Conservation (phyloP, 1,140 invertebrate species). For the Elysia chlorotica region DNA sequence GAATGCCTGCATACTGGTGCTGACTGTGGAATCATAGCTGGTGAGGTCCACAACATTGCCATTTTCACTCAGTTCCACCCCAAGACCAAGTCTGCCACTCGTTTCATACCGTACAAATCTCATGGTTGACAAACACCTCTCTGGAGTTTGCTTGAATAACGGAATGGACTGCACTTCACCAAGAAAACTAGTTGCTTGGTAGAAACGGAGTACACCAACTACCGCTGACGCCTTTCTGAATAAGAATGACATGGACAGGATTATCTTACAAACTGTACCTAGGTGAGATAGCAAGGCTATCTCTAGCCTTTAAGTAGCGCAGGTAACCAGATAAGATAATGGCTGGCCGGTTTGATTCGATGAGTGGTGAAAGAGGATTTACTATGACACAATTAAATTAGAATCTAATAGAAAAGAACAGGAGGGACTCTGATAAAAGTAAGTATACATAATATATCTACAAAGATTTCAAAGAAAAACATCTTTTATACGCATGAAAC, state of each 20-base stretch:
- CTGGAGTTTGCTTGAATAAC: too few relatives aligned
- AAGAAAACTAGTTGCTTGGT: not conserved
- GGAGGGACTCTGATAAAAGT: too few relatives aligned
- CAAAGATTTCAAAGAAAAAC: not conserved
- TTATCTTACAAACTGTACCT: not conserved
- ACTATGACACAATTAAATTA: too few relatives aligned
- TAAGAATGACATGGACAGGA: not conserved
- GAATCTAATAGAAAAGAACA: too few relatives aligned
- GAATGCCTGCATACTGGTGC: constrained; percentile 44
- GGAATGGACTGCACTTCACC: too few relatives aligned
- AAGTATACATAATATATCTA: not conserved
- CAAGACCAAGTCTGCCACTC: constrained; percentile 30
- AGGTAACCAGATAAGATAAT: too few relatives aligned
- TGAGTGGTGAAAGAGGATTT: too few relatives aligned
- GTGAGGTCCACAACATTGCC: constrained; percentile 50
- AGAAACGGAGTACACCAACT: not conserved
- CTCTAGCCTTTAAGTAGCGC: too few relatives aligned
- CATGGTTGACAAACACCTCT: constrained; percentile 30
- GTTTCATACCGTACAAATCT: constrained; percentile 49
- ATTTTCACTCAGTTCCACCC: constrained; percentile 40
- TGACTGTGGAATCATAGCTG: constrained; percentile 34
- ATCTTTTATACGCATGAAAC: too few relatives aligned
- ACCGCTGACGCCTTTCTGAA: too few relatives aligned
- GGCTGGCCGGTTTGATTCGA: too few relatives aligned
- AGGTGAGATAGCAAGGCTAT: not conserved